phyloP scores from a whole-genome alignment of 1,140 invertebrate species.

The Palaemon carinicauda region DNA sequence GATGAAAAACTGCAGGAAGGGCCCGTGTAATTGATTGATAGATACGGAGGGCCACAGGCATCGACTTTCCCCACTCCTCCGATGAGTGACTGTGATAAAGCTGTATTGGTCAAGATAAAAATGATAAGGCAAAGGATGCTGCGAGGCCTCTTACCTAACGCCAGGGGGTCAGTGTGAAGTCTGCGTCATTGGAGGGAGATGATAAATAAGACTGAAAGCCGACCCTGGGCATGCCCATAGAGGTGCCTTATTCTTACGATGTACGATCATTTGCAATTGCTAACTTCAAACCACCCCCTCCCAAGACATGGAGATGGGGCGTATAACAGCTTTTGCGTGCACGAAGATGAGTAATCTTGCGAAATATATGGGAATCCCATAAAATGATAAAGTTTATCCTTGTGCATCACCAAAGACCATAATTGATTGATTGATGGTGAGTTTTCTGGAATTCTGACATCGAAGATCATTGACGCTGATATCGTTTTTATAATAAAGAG shows the following conservation, averaged over 20 bases:
- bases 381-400: no score
- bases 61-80: slow-evolving; percentile 18
- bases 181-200: not conserved
- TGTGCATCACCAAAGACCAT: no score
- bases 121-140: slow-evolving; percentile 27
- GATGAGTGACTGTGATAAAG: slow-evolving; percentile 40
- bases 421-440: no score
- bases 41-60: not conserved
- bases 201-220: slow-evolving; percentile 3
- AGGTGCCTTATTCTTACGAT: not conserved
- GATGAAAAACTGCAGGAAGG: slow-evolving; percentile 42
- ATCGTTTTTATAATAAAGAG: no score
- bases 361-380: no score
- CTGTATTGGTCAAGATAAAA: slow-evolving; percentile 48
- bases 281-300: no score
- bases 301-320: no score
- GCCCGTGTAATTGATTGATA: slow-evolving; percentile 42
- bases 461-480: no score
- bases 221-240: not conserved
- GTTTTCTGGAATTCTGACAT: no score
- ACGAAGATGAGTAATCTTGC: no score
- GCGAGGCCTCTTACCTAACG: not conserved
- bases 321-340: no score
- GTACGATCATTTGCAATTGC: no score
- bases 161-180: not conserved